These are phyloP conservation scores for Polylopha cassiicola DNA, from an alignment of 2,888 invertebrate genomes.

Conservation along the genomic window DNA sequence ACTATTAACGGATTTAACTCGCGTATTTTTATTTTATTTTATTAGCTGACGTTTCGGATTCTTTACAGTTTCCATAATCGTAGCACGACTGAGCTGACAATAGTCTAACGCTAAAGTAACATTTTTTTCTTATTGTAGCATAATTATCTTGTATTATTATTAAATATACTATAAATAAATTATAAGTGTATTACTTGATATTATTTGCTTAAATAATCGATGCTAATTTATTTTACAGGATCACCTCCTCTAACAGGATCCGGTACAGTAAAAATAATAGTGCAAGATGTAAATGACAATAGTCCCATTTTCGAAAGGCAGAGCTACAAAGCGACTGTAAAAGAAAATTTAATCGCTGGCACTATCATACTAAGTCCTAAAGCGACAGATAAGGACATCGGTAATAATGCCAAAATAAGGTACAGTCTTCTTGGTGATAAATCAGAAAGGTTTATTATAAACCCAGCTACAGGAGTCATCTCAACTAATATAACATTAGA, in stretches of 20 bases:
- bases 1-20: no score
- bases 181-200: no score
- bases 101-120: no score
- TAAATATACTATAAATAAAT: not conserved
- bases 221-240: constrained; percentile 77
- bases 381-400: constrained; percentile 89
- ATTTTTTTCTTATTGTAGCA: no score
- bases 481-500: constrained; percentile 84
- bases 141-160: no score
- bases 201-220: constrained; percentile 1
- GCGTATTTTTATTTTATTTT: no score
- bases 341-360: constrained; percentile 89
- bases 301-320: constrained; percentile 91
- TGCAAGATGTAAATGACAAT: constrained; percentile 97
- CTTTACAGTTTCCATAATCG: no score
- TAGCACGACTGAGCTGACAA: no score
- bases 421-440: constrained; percentile 90
- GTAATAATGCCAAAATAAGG: constrained; percentile 90
- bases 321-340: constrained; percentile 85
- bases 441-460: constrained; percentile 87
- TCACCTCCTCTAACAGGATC: constrained; percentile 95
- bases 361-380: constrained; percentile 86
- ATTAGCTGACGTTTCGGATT: no score
- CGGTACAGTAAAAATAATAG: constrained; percentile 91
- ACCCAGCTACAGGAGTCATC: constrained; percentile 87